These are phyloP conservation scores for Agrenia bidenticulata DNA, from an alignment of 2,888 invertebrate species.

Conservation along the genomic window DNA sequence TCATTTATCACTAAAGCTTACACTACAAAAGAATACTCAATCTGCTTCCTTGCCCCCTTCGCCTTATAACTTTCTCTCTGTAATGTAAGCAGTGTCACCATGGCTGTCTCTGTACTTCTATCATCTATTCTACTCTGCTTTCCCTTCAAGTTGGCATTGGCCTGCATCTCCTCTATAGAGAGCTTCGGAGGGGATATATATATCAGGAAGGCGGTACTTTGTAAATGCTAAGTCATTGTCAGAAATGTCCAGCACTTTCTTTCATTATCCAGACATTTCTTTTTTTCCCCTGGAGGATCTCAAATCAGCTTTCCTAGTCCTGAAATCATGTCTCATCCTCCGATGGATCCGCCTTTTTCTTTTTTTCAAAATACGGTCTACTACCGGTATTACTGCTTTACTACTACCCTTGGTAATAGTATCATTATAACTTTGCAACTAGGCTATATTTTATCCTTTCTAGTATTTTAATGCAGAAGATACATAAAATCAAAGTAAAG, in stretches of 20 bases:
- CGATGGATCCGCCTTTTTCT: not conserved
- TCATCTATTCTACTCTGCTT: not conserved
- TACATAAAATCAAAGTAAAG: too few relatives aligned
- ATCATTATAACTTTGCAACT: too few relatives aligned
- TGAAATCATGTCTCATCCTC: conserved; percentile 15
- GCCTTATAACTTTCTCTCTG: conserved; percentile 11
- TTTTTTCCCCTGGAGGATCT: conserved; percentile 7
- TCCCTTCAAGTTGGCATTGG: too few relatives aligned
- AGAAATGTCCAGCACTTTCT: conserved; percentile 13
- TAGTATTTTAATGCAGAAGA: too few relatives aligned
- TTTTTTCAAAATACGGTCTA: too few relatives aligned
- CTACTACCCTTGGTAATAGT: too few relatives aligned
- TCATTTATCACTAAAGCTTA: conserved; percentile 38
- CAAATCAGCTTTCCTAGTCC: conserved; percentile 12
- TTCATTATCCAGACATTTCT: conserved; percentile 15
- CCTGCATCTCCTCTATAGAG: too few relatives aligned
- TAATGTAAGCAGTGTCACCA: not conserved
- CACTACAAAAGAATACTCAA: conserved; percentile 21
- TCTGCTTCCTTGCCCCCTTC: conserved; percentile 15
- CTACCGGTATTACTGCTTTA: too few relatives aligned
- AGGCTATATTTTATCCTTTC: too few relatives aligned
- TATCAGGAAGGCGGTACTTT: too few relatives aligned
- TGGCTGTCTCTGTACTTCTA: not conserved
- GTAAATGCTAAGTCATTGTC: conserved; percentile 7
- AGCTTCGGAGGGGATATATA: too few relatives aligned